A percentile compares a stretch with the other conserved stretches of the same genome.
Evolutionary conservation across 2,888 invertebrate genomes (phyloP).

Genomic region (Trissolcus brochymenae): DNA sequence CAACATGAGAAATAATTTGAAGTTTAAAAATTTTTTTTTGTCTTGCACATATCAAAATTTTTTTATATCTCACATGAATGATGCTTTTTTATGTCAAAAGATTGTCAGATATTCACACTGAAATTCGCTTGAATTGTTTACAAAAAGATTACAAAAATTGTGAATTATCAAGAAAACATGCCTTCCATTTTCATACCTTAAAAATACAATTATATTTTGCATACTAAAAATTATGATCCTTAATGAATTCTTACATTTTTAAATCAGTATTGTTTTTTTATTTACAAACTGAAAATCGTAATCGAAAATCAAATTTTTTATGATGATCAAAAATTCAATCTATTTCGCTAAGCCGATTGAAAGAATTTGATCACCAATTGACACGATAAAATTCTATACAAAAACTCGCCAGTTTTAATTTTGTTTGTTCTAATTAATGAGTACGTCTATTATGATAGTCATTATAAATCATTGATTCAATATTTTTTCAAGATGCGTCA

Average conservation of each 20-base stretch:
- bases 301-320: conserved; percentile 19
- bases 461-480: conserved; percentile 37
- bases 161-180: conserved; percentile 31
- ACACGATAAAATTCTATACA: conserved; percentile 14
- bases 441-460: conserved; percentile 30
- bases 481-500: conserved; percentile 17
- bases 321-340: conserved; percentile 25
- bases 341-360: conserved; percentile 19
- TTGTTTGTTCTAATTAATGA: conserved; percentile 21
- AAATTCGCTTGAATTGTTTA: conserved; percentile 39
- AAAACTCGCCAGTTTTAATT: background rate
- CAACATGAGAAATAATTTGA: conserved; percentile 38
- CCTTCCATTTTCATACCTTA: conserved; percentile 33
- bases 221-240: conserved; percentile 41
- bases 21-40: background rate
- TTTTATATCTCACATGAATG: background rate
- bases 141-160: conserved; percentile 51
- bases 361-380: conserved; percentile 11
- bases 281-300: conserved; percentile 40
- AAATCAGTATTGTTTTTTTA: conserved; percentile 39
- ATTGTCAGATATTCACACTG: conserved; percentile 45
- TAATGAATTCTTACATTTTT: conserved; percentile 41
- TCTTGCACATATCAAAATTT: background rate
- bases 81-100: conserved; percentile 24
- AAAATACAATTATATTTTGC: conserved; percentile 54